Conservation (phyloP, 1,140 invertebrate species). For the Atopsyche davidsoni region DNA sequence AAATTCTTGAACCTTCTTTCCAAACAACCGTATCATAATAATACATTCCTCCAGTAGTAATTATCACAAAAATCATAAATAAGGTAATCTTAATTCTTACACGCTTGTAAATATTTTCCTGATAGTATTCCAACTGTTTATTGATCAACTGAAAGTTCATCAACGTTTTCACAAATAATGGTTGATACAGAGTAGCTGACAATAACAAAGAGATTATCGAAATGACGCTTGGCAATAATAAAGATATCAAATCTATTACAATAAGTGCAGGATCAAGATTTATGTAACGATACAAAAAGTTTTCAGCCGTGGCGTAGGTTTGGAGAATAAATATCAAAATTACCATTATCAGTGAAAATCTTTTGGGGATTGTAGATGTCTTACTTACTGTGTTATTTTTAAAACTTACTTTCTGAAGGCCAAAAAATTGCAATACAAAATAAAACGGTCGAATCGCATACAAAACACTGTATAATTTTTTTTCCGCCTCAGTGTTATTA, state of each 20-base stretch:
- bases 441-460: not conserved
- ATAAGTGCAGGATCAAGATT: not conserved
- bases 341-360: not conserved
- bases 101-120: too few relatives aligned
- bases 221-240: too few relatives aligned
- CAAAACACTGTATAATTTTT: slow-evolving; percentile 1
- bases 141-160: too few relatives aligned
- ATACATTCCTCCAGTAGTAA: too few relatives aligned
- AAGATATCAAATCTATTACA: not conserved
- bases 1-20: too few relatives aligned
- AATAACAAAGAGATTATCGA: too few relatives aligned
- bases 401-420: slow-evolving; percentile 3
- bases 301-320: not conserved
- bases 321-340: not conserved
- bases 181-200: too few relatives aligned
- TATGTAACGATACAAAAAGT: not conserved
- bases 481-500: not conserved
- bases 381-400: not conserved
- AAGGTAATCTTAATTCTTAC: too few relatives aligned
- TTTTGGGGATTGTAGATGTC: not conserved
- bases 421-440: slow-evolving; percentile 6
- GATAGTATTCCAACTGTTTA: too few relatives aligned
- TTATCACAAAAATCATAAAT: too few relatives aligned
- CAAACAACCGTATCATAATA: too few relatives aligned
- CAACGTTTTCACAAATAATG: too few relatives aligned